Conservation (phyloP, 2,888 invertebrate species). For the Amphipyra tragopoginis region DNA sequence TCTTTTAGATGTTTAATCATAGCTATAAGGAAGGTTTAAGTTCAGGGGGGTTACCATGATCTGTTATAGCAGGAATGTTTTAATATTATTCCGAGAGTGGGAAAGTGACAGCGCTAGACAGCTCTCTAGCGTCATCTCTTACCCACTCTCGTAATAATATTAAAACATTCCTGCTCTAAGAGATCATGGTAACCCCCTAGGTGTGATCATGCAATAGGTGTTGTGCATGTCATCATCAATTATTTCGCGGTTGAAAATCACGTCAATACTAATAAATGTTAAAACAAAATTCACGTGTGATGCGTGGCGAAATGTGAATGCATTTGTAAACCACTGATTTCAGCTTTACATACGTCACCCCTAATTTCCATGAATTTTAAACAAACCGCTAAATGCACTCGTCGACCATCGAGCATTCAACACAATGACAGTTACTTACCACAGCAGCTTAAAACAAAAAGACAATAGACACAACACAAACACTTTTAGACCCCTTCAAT, state of each 20-base stretch:
- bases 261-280: conserved; percentile 6
- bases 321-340: conserved; percentile 27
- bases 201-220: no score
- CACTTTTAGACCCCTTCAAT: conserved; percentile 54
- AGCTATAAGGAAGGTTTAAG: no score
- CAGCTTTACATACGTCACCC: conserved; percentile 8
- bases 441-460: conserved; percentile 21
- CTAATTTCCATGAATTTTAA: conserved; percentile 33
- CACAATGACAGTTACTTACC: conserved; percentile 46
- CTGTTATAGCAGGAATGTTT: no score
- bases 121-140: no score
- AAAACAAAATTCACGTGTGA: conserved; percentile 2
- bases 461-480: conserved; percentile 51
- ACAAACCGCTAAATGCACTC: conserved; percentile 6
- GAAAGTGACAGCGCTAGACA: no score
- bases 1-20: no score
- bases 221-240: not conserved
- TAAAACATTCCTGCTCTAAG: no score
- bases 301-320: conserved; percentile 19
- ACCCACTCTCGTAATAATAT: no score
- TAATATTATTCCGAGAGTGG: no score
- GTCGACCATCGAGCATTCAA: conserved; percentile 18
- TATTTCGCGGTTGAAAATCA: conserved; percentile 8
- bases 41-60: no score
- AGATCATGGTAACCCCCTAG: no score